A percentile compares a stretch with the other conserved stretches of the same genome.
Evolutionary conservation across 2,888 invertebrate species (phyloP).

Genomic region (Limnephilus rhombicus): DNA sequence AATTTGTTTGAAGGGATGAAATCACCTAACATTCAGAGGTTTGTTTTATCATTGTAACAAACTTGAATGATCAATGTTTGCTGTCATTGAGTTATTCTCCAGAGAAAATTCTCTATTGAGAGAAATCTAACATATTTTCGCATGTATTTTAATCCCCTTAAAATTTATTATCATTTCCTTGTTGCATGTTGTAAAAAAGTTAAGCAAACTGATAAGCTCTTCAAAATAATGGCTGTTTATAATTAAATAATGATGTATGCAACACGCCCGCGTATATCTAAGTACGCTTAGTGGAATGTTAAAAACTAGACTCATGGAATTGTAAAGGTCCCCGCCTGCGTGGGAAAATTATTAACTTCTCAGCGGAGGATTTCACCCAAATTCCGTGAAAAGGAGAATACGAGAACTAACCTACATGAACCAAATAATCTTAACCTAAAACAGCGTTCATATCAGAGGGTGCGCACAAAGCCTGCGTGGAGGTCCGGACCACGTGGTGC

Average conservation of each 20-base stretch:
- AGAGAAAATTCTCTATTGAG: background rate
- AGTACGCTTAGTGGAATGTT: background rate
- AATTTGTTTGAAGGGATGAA: background rate
- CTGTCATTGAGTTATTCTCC: background rate
- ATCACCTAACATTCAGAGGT: background rate
- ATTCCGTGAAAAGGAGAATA: background rate
- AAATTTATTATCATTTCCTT: background rate
- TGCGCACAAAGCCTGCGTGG: background rate
- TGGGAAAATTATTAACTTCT: background rate
- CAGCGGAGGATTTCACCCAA: background rate
- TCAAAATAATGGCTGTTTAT: background rate
- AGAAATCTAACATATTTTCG: background rate
- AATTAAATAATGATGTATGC: background rate
- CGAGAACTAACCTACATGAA: background rate
- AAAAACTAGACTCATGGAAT: background rate
- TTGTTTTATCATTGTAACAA: background rate
- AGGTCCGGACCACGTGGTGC: background rate
- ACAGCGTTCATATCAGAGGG: background rate
- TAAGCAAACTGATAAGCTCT: background rate
- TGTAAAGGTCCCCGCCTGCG: background rate
- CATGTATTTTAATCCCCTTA: background rate
- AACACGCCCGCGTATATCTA: background rate
- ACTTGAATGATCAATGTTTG: background rate
- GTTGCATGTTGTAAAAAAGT: background rate
- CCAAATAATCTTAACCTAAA: conserved; percentile 1